These are phyloP conservation scores for Drosophila imparisetae DNA, from an alignment of 2,888 invertebrate species.

Conservation along the genomic window DNA sequence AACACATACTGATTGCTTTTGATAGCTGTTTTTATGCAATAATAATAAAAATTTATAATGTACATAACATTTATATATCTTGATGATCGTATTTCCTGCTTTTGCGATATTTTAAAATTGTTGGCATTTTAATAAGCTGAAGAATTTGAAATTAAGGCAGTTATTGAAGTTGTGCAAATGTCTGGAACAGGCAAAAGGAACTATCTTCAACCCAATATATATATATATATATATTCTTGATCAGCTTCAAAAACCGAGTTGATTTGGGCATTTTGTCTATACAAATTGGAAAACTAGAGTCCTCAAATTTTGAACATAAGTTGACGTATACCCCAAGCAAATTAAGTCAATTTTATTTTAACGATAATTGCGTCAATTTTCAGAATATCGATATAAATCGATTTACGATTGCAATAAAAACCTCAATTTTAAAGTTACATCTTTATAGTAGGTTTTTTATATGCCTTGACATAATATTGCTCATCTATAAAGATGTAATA, in stretches of 20 bases:
- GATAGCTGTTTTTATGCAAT: background rate
- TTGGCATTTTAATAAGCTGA: background rate
- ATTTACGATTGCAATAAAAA: background rate
- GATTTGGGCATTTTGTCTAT: background rate
- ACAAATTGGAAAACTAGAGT: background rate
- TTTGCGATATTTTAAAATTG: background rate
- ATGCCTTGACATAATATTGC: background rate
- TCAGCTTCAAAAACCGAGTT: background rate
- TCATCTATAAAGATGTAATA: background rate
- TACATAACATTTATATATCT: background rate
- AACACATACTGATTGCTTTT: background rate
- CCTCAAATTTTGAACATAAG: background rate
- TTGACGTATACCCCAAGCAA: background rate
- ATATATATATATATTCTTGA: background rate
- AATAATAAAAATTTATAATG: background rate
- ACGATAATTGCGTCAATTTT: background rate
- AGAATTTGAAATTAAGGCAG: background rate
- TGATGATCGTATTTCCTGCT: background rate
- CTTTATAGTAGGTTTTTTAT: background rate
- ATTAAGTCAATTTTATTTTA: fast-evolving
- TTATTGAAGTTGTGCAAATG: background rate
- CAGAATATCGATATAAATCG: background rate
- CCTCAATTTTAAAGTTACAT: background rate
- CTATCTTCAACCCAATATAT: background rate
- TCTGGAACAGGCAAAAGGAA: too few species aligned